Evolutionary conservation across 1,140 invertebrate species (phyloP).

Genomic region (Mycetomoellerius zeteki): DNA sequence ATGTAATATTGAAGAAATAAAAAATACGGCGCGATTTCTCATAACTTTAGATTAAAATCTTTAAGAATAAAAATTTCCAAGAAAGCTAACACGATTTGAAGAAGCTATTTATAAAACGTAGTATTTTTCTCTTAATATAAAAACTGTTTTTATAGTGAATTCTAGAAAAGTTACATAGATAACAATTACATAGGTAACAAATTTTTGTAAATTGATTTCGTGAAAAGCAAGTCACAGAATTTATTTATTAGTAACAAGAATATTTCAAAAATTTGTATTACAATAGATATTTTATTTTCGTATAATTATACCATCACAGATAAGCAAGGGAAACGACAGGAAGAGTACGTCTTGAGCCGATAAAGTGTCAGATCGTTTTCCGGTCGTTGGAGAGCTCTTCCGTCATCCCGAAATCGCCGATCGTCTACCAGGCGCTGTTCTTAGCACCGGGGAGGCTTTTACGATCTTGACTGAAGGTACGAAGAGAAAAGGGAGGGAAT

Average conservation of each 20-base stretch:
- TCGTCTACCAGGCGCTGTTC: slow-evolving; percentile 72
- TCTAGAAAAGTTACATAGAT: not conserved
- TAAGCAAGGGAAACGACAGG: slow-evolving; percentile 2
- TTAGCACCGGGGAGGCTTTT: slow-evolving; percentile 74
- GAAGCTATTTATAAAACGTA: not conserved
- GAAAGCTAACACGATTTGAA: not conserved
- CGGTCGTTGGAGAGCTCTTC: slow-evolving; percentile 76
- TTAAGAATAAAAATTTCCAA: not conserved
- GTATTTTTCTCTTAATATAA: not conserved
- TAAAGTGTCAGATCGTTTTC: slow-evolving; percentile 79
- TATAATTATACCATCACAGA: slow-evolving; percentile 12
- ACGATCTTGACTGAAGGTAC: slow-evolving; percentile 67
- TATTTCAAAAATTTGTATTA: not conserved
- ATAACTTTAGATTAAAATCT: slow-evolving; percentile 1
- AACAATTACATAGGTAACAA: not conserved
- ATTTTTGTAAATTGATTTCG: not conserved
- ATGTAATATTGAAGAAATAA: not conserved
- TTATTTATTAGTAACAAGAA: not conserved
- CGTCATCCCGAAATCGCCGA: slow-evolving; percentile 73
- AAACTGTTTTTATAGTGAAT: not conserved
- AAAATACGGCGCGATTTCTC: not conserved
- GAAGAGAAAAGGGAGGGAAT: slow-evolving; percentile 20
- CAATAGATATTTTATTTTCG: not conserved
- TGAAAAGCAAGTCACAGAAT: not conserved
- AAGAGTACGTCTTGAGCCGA: slow-evolving; percentile 54